Base-by-base conservation (phyloP, 2,888 invertebrate species). In the Portevinia maculata region DNA sequence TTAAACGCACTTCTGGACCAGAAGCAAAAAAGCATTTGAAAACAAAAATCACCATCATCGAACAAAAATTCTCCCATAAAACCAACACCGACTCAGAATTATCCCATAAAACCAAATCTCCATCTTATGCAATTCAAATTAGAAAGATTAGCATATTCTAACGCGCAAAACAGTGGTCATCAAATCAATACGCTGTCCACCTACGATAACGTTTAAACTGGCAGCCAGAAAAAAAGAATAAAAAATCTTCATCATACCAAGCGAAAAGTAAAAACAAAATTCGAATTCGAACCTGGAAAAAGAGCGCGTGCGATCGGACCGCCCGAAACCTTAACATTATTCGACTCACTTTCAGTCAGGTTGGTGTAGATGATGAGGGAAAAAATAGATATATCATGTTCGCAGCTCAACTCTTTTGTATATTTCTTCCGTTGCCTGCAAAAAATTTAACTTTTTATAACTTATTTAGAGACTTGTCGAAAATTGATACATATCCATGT, bases 361-460 rank as follows among this genome's bases (percentile, higher is more conserved):
- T 64, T 39, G 34, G 4, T 21, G 30, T 41, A 37, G 28, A 55
- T 46, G 30, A 24, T 21, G 17, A 59, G 15, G 1, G 30, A 39
- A 32, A 17, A 15, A 21, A 60, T 64, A 48, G 41, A 41, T 50
- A 59, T 39, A 60, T 57, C 73, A 53, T 69, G 75, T 79, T 75
- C 62, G 69, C 13, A 17, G 13, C 15, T 67, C 65, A 79, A 60
- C 65, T 79, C 79, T 79, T 79, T 79, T 73, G 71, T 71, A 55
- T 71, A 30, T 60, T 48, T 37, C 28, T 67, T 24, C 19, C 1
- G 32, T 57, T 11, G 17, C 17, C 30, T 24, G 28, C 17, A 37
- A 50, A 50, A 50, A 39, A 39, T 46, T 19, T 24, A 3, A 24
- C 3, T 65, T 65, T 65, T 60, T 67, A 74, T 53, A 67, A 74